Evolutionary conservation across 1,140 invertebrate genomes (phyloP), one percentile per base, ranked within the genome.

Genomic region (Agrypnia vestita): DNA sequence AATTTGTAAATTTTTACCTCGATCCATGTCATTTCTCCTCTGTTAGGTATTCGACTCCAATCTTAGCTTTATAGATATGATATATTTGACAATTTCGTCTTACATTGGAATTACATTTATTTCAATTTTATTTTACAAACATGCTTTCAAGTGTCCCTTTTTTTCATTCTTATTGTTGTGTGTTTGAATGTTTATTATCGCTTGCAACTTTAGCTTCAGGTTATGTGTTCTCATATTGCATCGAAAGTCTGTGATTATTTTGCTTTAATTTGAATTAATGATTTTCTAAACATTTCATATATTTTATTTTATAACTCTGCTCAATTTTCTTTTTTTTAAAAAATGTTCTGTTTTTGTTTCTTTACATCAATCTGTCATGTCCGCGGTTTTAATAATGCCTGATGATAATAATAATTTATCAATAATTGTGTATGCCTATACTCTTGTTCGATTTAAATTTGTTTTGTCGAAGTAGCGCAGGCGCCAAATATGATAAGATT

Each of bases 1-100:
- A 79, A 82, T 82, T 82, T 79, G 53, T 79, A 56, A 79, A 79
- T 79, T 74, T 25, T 67, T 79, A 35, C 64, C 74, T 59, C 79
- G 47, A 53, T 44, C 71, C n/a, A 56, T 67, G 72, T 77, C 44
- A 44, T 53, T 67, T 71, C 44, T 67, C 71, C 55, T 78, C 72
- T 71, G 67, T 62, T 59, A 62, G 59, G 71, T 74, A 74, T 62
- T 62, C 53, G 71, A 10, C 17, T 72, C 69, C 15, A 43, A 19
- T 56, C 56, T 43, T 25, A 74, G 71, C 71, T 74, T 25, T n/a
- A 35, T 74, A 44, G n/a, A 56, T 12, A 13, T 17, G 10, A 17
- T 71, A 15, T 12, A 15, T 21, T 21, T 49, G 19, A 51, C 8
- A 51, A 13, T 51, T 6, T 69, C 25, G 3, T 51, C 47, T 13